phyloP scores from a whole-genome alignment of 2,888 invertebrate species.

The Agrochola circellaris region DNA sequence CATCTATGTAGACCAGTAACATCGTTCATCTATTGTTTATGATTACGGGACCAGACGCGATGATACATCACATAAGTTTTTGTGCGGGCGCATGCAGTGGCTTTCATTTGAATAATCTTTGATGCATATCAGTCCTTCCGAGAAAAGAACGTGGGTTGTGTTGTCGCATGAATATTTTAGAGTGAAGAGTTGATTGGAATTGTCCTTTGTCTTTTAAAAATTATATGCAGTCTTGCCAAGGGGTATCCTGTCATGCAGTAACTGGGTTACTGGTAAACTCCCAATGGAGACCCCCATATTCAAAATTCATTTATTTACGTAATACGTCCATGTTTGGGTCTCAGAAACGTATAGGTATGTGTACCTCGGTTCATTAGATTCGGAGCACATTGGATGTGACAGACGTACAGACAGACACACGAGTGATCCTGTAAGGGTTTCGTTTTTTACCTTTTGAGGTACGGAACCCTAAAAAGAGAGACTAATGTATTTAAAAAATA shows the following conservation, averaged over 20 bases:
- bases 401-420: too few species aligned
- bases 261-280: too few species aligned
- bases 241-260: neutral
- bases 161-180: constrained; percentile 15
- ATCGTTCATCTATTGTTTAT: constrained; percentile 33
- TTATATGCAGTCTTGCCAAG: neutral
- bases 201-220: constrained; percentile 5
- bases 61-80: constrained; percentile 38
- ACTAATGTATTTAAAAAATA: too few species aligned
- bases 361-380: too few species aligned
- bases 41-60: constrained; percentile 51
- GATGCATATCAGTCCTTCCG: constrained; percentile 49
- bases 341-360: too few species aligned
- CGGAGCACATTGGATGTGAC: too few species aligned
- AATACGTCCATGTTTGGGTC: too few species aligned
- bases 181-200: neutral
- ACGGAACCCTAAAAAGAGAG: too few species aligned
- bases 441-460: too few species aligned
- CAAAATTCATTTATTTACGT: too few species aligned
- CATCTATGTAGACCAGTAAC: constrained; percentile 30
- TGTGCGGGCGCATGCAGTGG: constrained; percentile 21
- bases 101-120: constrained; percentile 44
- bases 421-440: too few species aligned
- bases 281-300: too few species aligned
- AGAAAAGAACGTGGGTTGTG: constrained; percentile 26